A percentile compares a stretch with the other conserved stretches of the same genome.
Evolutionary conservation across 1,140 invertebrate genomes (phyloP).

Genomic region (Platorchestia sp.): DNA sequence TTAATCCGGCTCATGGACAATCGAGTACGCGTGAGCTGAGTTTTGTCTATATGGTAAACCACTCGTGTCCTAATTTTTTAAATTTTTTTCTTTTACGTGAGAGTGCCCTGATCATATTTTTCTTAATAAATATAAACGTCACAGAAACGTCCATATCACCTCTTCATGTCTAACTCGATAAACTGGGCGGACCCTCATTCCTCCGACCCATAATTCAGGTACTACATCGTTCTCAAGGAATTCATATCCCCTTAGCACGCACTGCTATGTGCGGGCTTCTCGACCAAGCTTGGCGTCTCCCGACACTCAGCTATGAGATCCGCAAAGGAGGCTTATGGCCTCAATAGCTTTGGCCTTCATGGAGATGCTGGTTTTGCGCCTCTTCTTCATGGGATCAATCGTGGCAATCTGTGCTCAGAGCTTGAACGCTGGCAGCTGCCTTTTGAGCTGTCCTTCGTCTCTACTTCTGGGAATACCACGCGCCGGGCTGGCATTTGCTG

Average conservation of each 20-base stretch:
- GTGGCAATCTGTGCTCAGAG: neutral
- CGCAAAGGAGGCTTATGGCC: neutral
- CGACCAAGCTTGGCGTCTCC: neutral
- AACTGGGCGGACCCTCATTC: neutral
- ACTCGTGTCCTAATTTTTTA: too few species aligned
- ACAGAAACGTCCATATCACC: neutral
- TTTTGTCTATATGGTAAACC: too few species aligned
- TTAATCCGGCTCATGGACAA: too few species aligned
- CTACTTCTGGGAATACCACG: neutral
- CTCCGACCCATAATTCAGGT: too few species aligned
- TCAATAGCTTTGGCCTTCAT: neutral
- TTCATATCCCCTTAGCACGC: neutral
- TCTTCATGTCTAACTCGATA: neutral
- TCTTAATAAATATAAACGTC: too few species aligned
- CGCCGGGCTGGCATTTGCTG: neutral
- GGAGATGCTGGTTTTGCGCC: neutral
- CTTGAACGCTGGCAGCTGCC: neutral
- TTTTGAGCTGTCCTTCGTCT: neutral
- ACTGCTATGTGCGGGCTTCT: neutral
- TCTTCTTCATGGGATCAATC: neutral
- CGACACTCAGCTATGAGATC: neutral
- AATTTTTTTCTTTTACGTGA: too few species aligned
- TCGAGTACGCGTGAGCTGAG: too few species aligned
- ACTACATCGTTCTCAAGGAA: neutral
- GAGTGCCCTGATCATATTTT: too few species aligned